Conservation (phyloP, 2,888 invertebrate genomes). For the Scaptomyza caliginosa region DNA sequence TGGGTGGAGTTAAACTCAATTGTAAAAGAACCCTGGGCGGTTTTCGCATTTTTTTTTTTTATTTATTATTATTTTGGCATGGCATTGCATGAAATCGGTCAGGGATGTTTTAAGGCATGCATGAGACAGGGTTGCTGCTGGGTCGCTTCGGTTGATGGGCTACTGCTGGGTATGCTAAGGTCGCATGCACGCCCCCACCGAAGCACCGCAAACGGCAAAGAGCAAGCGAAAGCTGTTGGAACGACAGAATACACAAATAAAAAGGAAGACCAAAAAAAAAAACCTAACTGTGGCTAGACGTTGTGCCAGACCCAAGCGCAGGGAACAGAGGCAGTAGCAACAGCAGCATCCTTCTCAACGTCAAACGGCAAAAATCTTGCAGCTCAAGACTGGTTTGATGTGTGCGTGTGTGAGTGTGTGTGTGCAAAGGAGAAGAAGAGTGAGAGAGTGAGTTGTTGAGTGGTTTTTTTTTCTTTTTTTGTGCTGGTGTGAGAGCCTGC, state of each 20-base stretch:
- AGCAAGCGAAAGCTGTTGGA: conserved; percentile 33
- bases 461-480: conserved; percentile 13
- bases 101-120: conserved; percentile 36
- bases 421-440: conserved; percentile 5
- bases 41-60: conserved; percentile 5
- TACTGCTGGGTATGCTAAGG: conserved; percentile 35
- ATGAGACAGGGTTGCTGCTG: conserved; percentile 34
- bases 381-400: conserved; percentile 56
- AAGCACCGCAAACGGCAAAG: conserved; percentile 37
- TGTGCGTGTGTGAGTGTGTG: conserved; percentile 8
- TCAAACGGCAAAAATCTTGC: conserved; percentile 34
- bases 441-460: conserved; percentile 13
- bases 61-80: conserved; percentile 5
- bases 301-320: conserved; percentile 45
- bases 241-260: conserved; percentile 1
- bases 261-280: conserved; percentile 9
- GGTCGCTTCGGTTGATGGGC: conserved; percentile 3
- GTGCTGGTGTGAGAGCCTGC: conserved; percentile 6
- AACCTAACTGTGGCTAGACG: conserved; percentile 50
- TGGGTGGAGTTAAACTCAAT: conserved; percentile 10
- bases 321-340: conserved; percentile 6
- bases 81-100: conserved; percentile 36
- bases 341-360: conserved; percentile 48
- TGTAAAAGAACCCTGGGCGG: conserved; percentile 33
- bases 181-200: conserved; percentile 42